Percentiles rank a stretch among this genome's conserved stretches.
Evolutionary conservation across 64 coral and sea anemone species (phyloP).

Genomic region (Stichodactyla helianthus): DNA sequence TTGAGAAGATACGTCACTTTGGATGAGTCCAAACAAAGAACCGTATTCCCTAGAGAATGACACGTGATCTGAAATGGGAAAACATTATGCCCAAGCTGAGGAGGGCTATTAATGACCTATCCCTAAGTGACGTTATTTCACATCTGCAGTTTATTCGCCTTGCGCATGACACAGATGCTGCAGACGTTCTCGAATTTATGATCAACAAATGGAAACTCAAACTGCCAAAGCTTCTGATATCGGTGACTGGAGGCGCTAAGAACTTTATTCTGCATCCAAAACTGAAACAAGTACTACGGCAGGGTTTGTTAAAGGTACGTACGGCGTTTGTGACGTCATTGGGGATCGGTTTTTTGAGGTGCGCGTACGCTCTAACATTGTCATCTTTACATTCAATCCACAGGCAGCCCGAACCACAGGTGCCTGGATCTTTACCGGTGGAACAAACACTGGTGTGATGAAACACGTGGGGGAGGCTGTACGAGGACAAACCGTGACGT

Average conservation of each 20-base stretch:
- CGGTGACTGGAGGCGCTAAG: constrained; percentile 36
- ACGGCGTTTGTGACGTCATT: neutral
- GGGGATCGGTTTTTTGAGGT: neutral
- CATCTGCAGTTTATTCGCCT: constrained; percentile 34
- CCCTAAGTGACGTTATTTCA: neutral
- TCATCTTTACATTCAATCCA: neutral
- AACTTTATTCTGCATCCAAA: constrained; percentile 38
- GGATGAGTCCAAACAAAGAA: too few relatives aligned
- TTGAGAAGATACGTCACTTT: too few relatives aligned
- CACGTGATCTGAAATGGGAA: too few relatives aligned
- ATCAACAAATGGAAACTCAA: constrained; percentile 29
- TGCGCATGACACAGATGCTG: constrained; percentile 32
- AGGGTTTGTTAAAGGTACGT: constrained; percentile 39
- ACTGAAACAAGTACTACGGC: constrained; percentile 36
- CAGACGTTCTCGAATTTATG: constrained; percentile 18
- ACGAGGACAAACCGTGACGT: constrained; percentile 43
- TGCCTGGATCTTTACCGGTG: constrained; percentile 54
- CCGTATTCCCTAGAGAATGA: too few relatives aligned
- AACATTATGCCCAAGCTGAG: too few relatives aligned
- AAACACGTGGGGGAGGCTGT: constrained; percentile 1
- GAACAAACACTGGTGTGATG: constrained; percentile 44
- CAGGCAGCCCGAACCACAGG: constrained; percentile 36
- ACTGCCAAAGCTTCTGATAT: constrained; percentile 44
- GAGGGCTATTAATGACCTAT: too few relatives aligned
- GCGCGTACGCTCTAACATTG: too few relatives aligned